These are phyloP conservation scores for Dione juno DNA, from an alignment of 2,888 invertebrate species.

Conservation along the genomic window DNA sequence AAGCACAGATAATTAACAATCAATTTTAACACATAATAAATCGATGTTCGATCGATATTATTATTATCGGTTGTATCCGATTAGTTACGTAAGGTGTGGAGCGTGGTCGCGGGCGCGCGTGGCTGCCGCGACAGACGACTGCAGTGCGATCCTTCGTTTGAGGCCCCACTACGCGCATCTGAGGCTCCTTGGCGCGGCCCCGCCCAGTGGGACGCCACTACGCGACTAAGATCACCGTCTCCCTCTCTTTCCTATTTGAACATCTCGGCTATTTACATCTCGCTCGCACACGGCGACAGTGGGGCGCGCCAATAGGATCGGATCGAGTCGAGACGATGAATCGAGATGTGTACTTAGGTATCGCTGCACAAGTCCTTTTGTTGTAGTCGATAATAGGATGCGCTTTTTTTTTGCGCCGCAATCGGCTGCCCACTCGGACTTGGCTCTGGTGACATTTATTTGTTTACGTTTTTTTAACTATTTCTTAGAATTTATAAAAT, in stretches of 20 bases:
- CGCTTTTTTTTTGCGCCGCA: constrained; percentile 78
- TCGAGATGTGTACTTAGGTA: constrained; percentile 84
- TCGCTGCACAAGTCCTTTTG: constrained; percentile 83
- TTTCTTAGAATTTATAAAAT: constrained; percentile 39
- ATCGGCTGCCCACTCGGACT: constrained; percentile 65
- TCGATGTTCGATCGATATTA: constrained; percentile 68
- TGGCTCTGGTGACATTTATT: constrained; percentile 54
- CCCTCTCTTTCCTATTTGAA: constrained; percentile 72
- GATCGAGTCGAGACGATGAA: constrained; percentile 83
- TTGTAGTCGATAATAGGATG: constrained; percentile 84
- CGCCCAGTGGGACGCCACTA: constrained; percentile 85
- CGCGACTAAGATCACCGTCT: constrained; percentile 81
- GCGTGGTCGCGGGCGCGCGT: constrained; percentile 75
- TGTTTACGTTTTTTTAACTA: constrained; percentile 59
- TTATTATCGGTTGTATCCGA: constrained; percentile 63
- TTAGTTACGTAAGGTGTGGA: constrained; percentile 77
- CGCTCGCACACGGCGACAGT: constrained; percentile 77
- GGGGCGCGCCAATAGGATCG: constrained; percentile 83
- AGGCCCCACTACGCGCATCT: constrained; percentile 86
- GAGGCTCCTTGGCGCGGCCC: constrained; percentile 84
- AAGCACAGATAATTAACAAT: constrained; percentile 63
- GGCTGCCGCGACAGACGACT: constrained; percentile 80
- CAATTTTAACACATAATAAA: constrained; percentile 54
- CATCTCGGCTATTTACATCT: constrained; percentile 59
- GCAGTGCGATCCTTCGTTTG: constrained; percentile 84